Conservation (phyloP, 2,113 vertebrate species). For the Corythornis vintsioides region DNA sequence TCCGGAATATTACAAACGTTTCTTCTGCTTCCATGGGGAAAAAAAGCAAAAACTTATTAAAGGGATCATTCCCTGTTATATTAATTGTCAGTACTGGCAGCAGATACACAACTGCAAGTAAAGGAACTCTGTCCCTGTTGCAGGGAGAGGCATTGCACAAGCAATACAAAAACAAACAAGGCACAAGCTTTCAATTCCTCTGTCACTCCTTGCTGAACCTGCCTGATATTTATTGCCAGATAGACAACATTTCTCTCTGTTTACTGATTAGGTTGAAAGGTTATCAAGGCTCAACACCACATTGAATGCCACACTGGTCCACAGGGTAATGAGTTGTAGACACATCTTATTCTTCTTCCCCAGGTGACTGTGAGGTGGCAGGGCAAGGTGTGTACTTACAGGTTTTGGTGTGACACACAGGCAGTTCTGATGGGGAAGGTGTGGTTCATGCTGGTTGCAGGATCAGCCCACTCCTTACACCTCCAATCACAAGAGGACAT, state of each 20-base stretch:
- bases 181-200: background rate
- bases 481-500: background rate
- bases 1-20: background rate
- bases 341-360: constrained; percentile 18
- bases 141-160: background rate
- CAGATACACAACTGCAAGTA: background rate
- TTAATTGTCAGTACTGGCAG: background rate
- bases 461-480: background rate
- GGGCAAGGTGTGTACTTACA: background rate
- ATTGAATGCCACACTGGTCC: background rate
- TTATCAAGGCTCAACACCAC: background rate
- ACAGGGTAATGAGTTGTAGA: constrained; percentile 46
- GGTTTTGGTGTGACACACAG: background rate
- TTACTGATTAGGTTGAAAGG: constrained; percentile 60
- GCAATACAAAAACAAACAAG: background rate
- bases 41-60: background rate
- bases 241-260: constrained; percentile 32
- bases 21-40: background rate
- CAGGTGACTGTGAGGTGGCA: background rate
- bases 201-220: constrained; percentile 30
- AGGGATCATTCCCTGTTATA: background rate
- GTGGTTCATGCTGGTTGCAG: background rate
- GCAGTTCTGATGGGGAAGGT: background rate
- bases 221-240: constrained; percentile 39
- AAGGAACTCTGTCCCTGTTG: background rate